Base-by-base conservation (phyloP, 2,113 vertebrate genomes). In the Tragelaphus strepsiceros region DNA sequence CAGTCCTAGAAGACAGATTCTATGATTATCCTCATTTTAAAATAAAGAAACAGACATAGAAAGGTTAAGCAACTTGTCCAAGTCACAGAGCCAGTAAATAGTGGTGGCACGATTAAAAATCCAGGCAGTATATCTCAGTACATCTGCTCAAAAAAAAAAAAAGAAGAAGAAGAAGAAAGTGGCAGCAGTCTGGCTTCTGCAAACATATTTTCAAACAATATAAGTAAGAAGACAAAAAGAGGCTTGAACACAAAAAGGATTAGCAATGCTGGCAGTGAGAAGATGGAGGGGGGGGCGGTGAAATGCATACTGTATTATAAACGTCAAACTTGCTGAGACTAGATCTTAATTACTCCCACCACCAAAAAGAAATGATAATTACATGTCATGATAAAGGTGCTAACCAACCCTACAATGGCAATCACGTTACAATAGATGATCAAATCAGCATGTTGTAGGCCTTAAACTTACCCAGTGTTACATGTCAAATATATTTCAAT, bases 151-250 rank as follows among this genome's bases (percentile, higher is more conserved):
- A 83, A 19, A 30, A 14, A 58, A 71, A 81, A 28, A 32, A 51
- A 46, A 46, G 7, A 46, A 49, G 49, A 49, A 49, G 11, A 49
- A 49, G 58, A 49, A 89, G 28, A 15, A 35, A 9, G 56, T 14
- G 71, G 35, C 71, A 22, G 39, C 4, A 67, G 21, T 21, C 59
- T 96, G 84, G 24, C 30, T 80, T 85, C 61, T 26, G 43, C 32
- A 84, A 67, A 71, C 32, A 43, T 30, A 77, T 87, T 91, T 80
- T 86, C 87, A 77, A 91, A 71, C 21, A 90, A 54, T 51, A 30
- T 3, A 62, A 49, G n/a, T 92, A 86, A 84, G 35, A 74, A 49
- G 67, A 93, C 85, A 96, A 88, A 96, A 88, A 88, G 59, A 93
- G 46, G 82, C 7, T 16, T 62, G 46, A 93, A 61, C 21, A 58